phyloP scores from a whole-genome alignment of 1,140 invertebrate genomes.

The Semibalanus balanoides region DNA sequence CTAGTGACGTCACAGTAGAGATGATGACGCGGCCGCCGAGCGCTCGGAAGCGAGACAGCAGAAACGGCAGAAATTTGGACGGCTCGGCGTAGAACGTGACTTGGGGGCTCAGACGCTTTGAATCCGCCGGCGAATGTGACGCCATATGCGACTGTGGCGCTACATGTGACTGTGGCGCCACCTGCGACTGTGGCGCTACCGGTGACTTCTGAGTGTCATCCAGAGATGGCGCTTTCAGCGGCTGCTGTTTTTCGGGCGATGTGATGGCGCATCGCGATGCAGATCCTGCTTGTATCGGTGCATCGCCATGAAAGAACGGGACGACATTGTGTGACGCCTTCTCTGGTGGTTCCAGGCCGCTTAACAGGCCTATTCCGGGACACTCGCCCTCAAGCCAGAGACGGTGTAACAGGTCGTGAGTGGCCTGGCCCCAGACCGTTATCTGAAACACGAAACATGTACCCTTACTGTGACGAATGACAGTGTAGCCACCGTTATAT shows the following conservation, averaged over 20 bases:
- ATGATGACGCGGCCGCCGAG: constrained; percentile 1
- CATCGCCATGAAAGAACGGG: neutral
- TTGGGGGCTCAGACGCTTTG: neutral
- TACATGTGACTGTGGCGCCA: too few species aligned
- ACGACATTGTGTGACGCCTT: neutral
- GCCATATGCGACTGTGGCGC: too few species aligned
- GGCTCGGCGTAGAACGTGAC: constrained; percentile 14
- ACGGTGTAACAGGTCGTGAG: neutral
- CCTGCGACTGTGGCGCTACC: neutral
- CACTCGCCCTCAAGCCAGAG: neutral
- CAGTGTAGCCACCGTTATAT: too few species aligned
- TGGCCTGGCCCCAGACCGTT: neutral
- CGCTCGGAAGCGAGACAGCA: constrained; percentile 16
- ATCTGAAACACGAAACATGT: neutral
- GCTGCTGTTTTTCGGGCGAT: too few species aligned
- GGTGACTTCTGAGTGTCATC: too few species aligned
- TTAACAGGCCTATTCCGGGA: neutral
- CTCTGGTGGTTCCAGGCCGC: neutral
- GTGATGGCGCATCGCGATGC: too few species aligned
- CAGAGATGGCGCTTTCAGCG: too few species aligned
- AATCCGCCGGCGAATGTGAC: too few species aligned
- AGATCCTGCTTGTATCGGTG: too few species aligned
- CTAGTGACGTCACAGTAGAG: constrained; percentile 6
- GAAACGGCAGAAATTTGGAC: constrained; percentile 17
- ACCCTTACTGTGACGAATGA: neutral